phyloP scores from a whole-genome alignment of 2,888 invertebrate genomes.

The Quadroppia sp. region DNA sequence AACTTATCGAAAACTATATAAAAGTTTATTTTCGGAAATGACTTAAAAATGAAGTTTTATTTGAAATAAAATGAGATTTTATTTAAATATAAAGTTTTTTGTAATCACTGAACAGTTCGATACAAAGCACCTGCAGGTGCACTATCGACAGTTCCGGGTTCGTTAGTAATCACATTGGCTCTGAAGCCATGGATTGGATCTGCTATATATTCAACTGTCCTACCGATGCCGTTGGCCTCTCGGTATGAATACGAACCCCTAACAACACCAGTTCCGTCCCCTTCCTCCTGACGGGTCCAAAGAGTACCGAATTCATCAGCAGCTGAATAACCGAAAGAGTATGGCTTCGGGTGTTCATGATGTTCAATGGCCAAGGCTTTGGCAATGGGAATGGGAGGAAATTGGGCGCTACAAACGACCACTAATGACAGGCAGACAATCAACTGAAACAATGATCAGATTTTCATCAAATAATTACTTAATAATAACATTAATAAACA shows the following conservation, averaged over 20 bases:
- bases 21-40: too few relatives aligned
- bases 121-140: conserved; percentile 39
- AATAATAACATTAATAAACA: too few relatives aligned
- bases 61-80: too few relatives aligned
- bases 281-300: conserved; percentile 43
- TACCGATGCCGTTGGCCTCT: conserved; percentile 44
- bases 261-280: conserved; percentile 44
- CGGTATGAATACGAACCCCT: conserved; percentile 46
- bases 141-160: conserved; percentile 38
- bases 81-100: too few relatives aligned
- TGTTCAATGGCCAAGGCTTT: neutral
- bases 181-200: conserved; percentile 46
- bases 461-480: too few relatives aligned
- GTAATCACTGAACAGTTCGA: too few relatives aligned
- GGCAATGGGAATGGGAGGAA: neutral
- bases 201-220: conserved; percentile 46
- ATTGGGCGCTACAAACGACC: neutral
- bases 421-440: neutral
- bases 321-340: conserved; percentile 45
- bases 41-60: too few relatives aligned
- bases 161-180: conserved; percentile 44
- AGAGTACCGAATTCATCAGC: conserved; percentile 44
- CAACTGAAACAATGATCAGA: neutral
- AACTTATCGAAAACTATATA: too few relatives aligned
- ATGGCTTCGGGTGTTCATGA: conserved; percentile 44